These are phyloP conservation scores for Vanessa atalanta DNA, from an alignment of 1,140 invertebrate genomes.

Conservation along the genomic window DNA sequence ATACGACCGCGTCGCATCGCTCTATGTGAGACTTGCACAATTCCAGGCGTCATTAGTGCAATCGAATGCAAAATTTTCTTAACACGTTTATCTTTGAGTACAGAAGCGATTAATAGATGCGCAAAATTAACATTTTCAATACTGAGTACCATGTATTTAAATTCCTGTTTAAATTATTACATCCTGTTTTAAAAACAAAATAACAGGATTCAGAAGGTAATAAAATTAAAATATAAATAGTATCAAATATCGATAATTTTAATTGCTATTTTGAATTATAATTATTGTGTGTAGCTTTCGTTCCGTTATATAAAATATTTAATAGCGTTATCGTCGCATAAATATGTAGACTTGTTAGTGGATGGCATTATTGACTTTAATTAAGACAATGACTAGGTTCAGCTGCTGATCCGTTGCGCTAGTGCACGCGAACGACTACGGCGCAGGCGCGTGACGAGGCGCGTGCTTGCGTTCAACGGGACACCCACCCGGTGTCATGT, in stretches of 20 bases:
- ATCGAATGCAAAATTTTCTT: slow-evolving; percentile 34
- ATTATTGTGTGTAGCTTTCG: slow-evolving; percentile 26
- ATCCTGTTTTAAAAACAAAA: slow-evolving; percentile 21
- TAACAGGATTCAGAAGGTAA: slow-evolving; percentile 10
- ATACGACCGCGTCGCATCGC: background rate
- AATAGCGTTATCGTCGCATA: slow-evolving; percentile 21
- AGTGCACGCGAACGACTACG: slow-evolving; percentile 55
- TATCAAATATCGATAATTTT: slow-evolving; percentile 24
- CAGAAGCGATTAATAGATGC: slow-evolving; percentile 27
- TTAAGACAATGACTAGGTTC: slow-evolving; percentile 65
- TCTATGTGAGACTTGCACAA: slow-evolving; percentile 28
- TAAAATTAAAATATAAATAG: slow-evolving; percentile 29
- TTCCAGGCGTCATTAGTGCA: slow-evolving; percentile 36
- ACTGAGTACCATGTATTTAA: slow-evolving; percentile 28
- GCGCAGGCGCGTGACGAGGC: slow-evolving; percentile 9
- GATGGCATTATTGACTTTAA: slow-evolving; percentile 55
- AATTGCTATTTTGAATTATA: slow-evolving; percentile 25
- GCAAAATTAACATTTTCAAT: slow-evolving; percentile 36
- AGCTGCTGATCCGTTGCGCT: slow-evolving; percentile 67
- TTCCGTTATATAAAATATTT: slow-evolving; percentile 28
- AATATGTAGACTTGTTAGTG: slow-evolving; percentile 19
- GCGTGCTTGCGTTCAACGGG: slow-evolving; percentile 16
- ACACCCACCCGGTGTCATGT: slow-evolving; percentile 12
- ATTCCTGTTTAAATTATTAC: slow-evolving; percentile 27
- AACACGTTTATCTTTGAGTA: slow-evolving; percentile 17